Evolutionary conservation across 1,140 invertebrate genomes (phyloP).

Genomic region (Trichogramma pretiosum): DNA sequence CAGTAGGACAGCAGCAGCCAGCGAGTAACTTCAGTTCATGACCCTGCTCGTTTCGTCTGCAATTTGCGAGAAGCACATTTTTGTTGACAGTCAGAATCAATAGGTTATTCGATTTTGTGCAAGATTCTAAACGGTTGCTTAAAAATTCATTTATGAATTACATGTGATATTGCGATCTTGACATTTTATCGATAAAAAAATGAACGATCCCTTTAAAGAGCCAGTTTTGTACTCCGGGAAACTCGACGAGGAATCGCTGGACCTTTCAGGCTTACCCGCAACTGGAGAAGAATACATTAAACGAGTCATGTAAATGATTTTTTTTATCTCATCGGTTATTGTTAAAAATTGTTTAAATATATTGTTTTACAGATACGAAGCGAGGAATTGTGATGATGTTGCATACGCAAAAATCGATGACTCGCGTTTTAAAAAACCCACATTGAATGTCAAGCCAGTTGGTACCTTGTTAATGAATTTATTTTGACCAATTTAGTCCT

Average conservation of each 20-base stretch:
- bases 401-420: conserved; percentile 46
- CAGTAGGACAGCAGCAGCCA: too few species aligned
- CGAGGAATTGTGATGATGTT: conserved; percentile 45
- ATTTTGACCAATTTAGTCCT: not conserved
- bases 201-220: conserved; percentile 30
- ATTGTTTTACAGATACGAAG: conserved; percentile 42
- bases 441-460: conserved; percentile 31
- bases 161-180: too few species aligned
- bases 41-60: too few species aligned
- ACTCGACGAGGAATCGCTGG: conserved; percentile 42
- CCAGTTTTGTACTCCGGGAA: conserved; percentile 35
- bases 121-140: too few species aligned
- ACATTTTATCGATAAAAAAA: too few species aligned
- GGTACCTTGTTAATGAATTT: too few species aligned
- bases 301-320: conserved; percentile 49
- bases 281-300: conserved; percentile 51
- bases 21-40: too few species aligned
- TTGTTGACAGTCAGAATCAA: too few species aligned
- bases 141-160: not conserved
- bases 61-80: too few species aligned
- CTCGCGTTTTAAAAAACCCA: conserved; percentile 35
- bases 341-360: conserved; percentile 3
- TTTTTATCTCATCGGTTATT: not conserved
- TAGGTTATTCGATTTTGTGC: too few species aligned
- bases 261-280: conserved; percentile 44